Evolutionary conservation across 2,888 invertebrate species (phyloP).

Genomic region (Brenthis ino): DNA sequence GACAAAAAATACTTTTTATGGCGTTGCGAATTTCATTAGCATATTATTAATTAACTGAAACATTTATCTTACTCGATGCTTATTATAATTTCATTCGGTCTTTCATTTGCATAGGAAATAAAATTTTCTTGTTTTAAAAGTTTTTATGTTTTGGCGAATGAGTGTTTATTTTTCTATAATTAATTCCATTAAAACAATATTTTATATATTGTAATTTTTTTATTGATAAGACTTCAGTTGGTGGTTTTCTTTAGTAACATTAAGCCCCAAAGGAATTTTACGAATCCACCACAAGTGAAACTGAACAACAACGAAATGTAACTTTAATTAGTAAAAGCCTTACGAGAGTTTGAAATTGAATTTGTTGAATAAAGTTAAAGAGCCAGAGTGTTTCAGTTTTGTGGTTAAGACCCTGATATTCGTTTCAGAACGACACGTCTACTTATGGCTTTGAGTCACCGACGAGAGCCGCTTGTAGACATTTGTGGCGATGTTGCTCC

Average conservation of each 20-base stretch:
- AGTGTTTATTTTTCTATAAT: not conserved
- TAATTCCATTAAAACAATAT: not conserved
- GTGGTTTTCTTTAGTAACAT: conserved; percentile 5
- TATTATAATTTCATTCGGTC: conserved; percentile 8
- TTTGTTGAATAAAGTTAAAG: conserved; percentile 33
- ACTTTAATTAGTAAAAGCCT: conserved; percentile 35
- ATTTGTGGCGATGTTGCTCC: conserved; percentile 97
- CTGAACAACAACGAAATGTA: conserved; percentile 34
- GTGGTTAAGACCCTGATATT: conserved; percentile 30
- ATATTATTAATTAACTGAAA: conserved; percentile 25
- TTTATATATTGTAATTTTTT: conserved; percentile 7
- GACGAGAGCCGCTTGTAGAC: conserved; percentile 95
- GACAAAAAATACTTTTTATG: conserved; percentile 28
- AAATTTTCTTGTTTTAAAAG: not conserved
- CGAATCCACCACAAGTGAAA: conserved; percentile 27
- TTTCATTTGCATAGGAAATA: conserved; percentile 1
- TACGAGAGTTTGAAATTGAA: conserved; percentile 32
- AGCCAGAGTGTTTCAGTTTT: conserved; percentile 29
- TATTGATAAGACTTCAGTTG: conserved; percentile 10
- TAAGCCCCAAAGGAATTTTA: conserved; percentile 26
- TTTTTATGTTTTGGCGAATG: not conserved
- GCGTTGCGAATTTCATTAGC: conserved; percentile 17
- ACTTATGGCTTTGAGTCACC: conserved; percentile 98
- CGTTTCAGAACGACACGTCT: conserved; percentile 92
- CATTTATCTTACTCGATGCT: conserved; percentile 14